These are phyloP conservation scores for Drosophila gunungcola DNA, from an alignment of 1,140 invertebrate genomes.

Conservation along the genomic window DNA sequence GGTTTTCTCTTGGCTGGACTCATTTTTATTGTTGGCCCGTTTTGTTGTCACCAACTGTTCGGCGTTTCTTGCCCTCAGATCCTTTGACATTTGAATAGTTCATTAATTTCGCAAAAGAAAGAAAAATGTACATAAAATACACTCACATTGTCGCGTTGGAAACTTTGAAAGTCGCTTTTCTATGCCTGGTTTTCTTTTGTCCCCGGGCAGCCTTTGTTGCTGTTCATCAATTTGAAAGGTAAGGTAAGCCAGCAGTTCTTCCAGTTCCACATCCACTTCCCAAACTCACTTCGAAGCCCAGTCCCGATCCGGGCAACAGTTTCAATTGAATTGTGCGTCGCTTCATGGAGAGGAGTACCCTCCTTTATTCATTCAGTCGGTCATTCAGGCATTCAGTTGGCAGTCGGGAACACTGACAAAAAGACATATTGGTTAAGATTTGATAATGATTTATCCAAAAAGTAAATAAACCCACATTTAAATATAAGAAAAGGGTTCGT, in stretches of 20 bases:
- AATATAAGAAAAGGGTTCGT: too few relatives aligned
- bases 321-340: conserved; percentile 64
- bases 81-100: conserved; percentile 83
- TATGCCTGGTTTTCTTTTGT: conserved; percentile 77
- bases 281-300: conserved; percentile 3
- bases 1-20: conserved; percentile 74
- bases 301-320: conserved; percentile 44
- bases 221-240: conserved; percentile 82
- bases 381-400: conserved; percentile 15
- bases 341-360: conserved; percentile 17
- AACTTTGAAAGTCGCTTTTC: conserved; percentile 80
- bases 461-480: neutral
- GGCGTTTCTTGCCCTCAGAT: conserved; percentile 71
- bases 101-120: conserved; percentile 78
- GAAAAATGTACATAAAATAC: conserved; percentile 61
- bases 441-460: neutral
- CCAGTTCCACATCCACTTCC: conserved; percentile 21
- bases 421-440: neutral
- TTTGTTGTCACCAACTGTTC: conserved; percentile 72
- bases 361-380: conserved; percentile 27
- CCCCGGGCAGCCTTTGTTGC: conserved; percentile 67
- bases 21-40: conserved; percentile 73
- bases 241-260: conserved; percentile 65
- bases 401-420: conserved; percentile 9
- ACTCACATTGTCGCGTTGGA: conserved; percentile 57